Percentiles rank a stretch among this genome's conserved stretches.
These are phyloP conservation scores for Cheilosia scutellata DNA, from an alignment of 2,888 invertebrate species.

Conservation along the genomic window DNA sequence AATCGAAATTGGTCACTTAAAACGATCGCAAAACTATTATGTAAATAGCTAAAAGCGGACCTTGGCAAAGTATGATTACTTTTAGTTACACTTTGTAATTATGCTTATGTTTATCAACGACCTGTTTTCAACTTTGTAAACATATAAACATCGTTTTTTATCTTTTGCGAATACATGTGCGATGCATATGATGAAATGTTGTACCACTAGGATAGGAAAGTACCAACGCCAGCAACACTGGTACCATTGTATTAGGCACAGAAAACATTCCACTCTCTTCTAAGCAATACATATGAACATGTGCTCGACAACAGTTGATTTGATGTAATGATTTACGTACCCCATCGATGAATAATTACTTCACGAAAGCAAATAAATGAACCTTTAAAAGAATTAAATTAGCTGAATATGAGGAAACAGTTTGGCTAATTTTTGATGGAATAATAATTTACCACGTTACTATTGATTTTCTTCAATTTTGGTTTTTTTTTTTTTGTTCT, in stretches of 20 bases:
- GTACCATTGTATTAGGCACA: constrained; percentile 7
- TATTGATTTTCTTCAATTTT: constrained; percentile 55
- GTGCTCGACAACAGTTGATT: constrained; percentile 74
- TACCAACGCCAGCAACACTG: background rate
- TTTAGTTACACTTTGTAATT: no score
- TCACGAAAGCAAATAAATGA: constrained; percentile 9
- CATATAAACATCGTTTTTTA: background rate
- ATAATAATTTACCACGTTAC: constrained; percentile 45
- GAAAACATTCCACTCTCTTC: constrained; percentile 17
- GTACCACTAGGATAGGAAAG: background rate
- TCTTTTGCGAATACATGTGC: background rate
- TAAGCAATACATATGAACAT: constrained; percentile 46
- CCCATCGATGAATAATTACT: background rate
- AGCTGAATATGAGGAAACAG: background rate
- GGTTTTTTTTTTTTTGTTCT: constrained; percentile 1
- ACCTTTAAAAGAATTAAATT: background rate
- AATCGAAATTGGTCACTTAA: no score
- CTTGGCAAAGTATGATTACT: background rate
- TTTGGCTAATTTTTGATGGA: background rate
- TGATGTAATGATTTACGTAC: constrained; percentile 32
- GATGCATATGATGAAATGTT: background rate
- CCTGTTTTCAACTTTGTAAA: constrained; percentile 2
- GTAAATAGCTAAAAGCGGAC: background rate
- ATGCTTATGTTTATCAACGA: background rate
- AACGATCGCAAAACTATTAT: background rate